phyloP scores from a whole-genome alignment of 30 jellyfish, hydroid and myxozoan species.

The Aurelia sp. region DNA sequence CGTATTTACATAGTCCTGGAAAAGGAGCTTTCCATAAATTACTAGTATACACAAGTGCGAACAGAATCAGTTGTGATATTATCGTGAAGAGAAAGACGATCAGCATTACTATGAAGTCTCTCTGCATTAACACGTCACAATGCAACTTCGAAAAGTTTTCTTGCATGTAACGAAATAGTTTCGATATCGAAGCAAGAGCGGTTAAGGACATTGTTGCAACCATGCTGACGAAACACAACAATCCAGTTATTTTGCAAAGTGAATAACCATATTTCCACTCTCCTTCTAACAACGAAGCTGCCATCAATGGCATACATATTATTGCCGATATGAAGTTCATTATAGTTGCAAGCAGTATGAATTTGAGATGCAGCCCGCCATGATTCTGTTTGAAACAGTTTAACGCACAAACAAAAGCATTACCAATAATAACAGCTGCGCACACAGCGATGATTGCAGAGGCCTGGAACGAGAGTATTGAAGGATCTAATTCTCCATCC shows the following conservation, averaged over 20 bases:
- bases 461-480: slow-evolving; percentile 95
- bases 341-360: slow-evolving; percentile 79
- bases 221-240: slow-evolving; percentile 87
- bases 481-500: slow-evolving; percentile 92
- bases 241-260: slow-evolving; percentile 91
- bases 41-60: slow-evolving; percentile 57
- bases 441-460: slow-evolving; percentile 98
- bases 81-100: slow-evolving; percentile 72
- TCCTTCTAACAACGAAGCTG: slow-evolving; percentile 90
- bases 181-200: slow-evolving; percentile 83
- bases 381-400: slow-evolving; percentile 80
- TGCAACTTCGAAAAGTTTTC: slow-evolving; percentile 47
- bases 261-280: slow-evolving; percentile 97
- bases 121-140: slow-evolving; percentile 48
- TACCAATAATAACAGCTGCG: slow-evolving; percentile 98
- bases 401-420: slow-evolving; percentile 89
- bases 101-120: slow-evolving; percentile 75
- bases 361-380: slow-evolving; percentile 62
- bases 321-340: slow-evolving; percentile 90
- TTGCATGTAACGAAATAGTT: slow-evolving; percentile 48
- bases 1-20: slow-evolving; percentile 84
- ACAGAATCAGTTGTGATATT: slow-evolving; percentile 73
- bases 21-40: slow-evolving; percentile 71
- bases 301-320: slow-evolving; percentile 98
- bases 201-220: slow-evolving; percentile 81